phyloP scores from a whole-genome alignment of 2,888 invertebrate genomes.

The Prosopocoilus inquinatus region DNA sequence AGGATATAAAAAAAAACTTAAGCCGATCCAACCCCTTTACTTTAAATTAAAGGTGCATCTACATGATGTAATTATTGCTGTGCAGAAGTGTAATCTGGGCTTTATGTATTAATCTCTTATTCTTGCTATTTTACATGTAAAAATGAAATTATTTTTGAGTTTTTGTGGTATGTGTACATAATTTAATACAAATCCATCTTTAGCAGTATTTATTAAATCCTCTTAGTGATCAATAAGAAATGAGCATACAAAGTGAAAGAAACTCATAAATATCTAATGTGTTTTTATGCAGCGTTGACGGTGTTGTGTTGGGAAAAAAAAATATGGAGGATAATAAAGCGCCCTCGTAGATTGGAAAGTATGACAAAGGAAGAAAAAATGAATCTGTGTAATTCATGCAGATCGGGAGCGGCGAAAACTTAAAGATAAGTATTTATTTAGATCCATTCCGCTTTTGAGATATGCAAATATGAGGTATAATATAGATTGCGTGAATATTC shows the following conservation, averaged over 20 bases:
- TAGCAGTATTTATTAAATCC: not conserved
- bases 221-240: not conserved
- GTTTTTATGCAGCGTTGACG: slow-evolving; percentile 1
- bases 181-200: no score
- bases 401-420: slow-evolving; percentile 32
- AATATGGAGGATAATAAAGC: slow-evolving; percentile 6
- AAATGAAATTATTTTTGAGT: no score
- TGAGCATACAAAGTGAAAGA: not conserved
- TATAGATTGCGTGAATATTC: slow-evolving; percentile 45
- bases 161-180: no score
- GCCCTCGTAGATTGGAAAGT: slow-evolving; percentile 1
- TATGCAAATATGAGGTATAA: slow-evolving; percentile 47
- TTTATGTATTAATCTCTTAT: no score
- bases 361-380: slow-evolving; percentile 10
- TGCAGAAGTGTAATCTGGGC: no score
- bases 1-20: no score
- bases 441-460: slow-evolving; percentile 41
- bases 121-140: no score
- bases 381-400: slow-evolving; percentile 30
- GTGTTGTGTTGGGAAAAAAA: not conserved
- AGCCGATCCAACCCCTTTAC: no score
- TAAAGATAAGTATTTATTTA: slow-evolving; percentile 46
- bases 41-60: no score
- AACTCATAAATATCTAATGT: slow-evolving; percentile 4
- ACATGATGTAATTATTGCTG: no score